Evolutionary conservation across 2,888 invertebrate species (phyloP).

Genomic region (Neria commutata): DNA sequence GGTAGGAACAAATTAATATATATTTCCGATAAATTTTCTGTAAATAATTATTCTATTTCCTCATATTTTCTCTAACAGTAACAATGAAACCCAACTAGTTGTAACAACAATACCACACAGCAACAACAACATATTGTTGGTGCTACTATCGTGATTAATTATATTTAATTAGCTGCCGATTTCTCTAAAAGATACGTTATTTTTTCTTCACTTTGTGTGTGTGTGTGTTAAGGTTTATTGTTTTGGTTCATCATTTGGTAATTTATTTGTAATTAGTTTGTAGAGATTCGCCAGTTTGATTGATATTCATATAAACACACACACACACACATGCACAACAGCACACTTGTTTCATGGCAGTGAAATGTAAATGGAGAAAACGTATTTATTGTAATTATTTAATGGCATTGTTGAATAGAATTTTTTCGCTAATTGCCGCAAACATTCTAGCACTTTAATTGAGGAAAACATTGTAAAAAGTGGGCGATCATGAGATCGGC

Average conservation of each 20-base stretch:
- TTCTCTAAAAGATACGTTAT: background rate
- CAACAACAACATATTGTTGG: background rate
- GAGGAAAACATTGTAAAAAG: no score
- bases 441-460: no score
- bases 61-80: no score
- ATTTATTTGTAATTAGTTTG: background rate
- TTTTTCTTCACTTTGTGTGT: background rate
- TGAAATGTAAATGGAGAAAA: no score
- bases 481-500: no score
- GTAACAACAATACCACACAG: background rate
- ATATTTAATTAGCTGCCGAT: conserved; percentile 10
- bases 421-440: no score
- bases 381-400: no score
- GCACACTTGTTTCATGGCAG: background rate
- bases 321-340: background rate
- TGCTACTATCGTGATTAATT: conserved; percentile 10
- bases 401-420: no score
- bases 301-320: background rate
- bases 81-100: no score
- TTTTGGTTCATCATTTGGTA: background rate
- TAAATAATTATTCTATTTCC: no score
- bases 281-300: background rate
- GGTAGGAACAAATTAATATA: no score
- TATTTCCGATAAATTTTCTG: no score
- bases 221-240: background rate